Evolutionary conservation across 2,888 invertebrate genomes (phyloP).

Genomic region (Temnothorax unifasciatus): DNA sequence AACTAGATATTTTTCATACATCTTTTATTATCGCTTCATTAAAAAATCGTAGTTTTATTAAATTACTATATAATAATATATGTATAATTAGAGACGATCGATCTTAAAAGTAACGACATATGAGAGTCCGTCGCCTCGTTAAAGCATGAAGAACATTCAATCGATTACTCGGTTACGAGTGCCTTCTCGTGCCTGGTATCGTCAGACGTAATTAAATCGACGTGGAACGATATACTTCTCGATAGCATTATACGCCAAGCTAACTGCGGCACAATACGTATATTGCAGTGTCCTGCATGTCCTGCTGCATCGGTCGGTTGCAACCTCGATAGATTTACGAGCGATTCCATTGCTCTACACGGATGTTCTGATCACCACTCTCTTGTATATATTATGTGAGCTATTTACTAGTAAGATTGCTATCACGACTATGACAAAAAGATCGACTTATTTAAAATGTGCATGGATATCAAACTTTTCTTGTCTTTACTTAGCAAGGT

Average conservation of each 20-base stretch:
- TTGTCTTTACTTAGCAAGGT: background rate
- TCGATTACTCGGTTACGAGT: constrained; percentile 59
- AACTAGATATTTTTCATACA: background rate
- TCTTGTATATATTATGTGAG: constrained; percentile 2
- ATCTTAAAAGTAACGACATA: constrained; percentile 8
- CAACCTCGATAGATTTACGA: constrained; percentile 71
- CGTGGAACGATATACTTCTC: constrained; percentile 69
- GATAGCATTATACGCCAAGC: constrained; percentile 66
- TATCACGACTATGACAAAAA: background rate
- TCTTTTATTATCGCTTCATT: background rate
- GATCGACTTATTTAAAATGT: background rate
- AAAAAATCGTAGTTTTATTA: background rate
- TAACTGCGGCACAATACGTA: constrained; percentile 55
- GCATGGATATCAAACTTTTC: background rate
- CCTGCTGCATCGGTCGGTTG: constrained; percentile 34
- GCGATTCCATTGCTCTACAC: constrained; percentile 60
- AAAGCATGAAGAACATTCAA: constrained; percentile 68
- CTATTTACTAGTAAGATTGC: background rate
- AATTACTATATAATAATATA: background rate
- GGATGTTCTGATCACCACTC: background rate
- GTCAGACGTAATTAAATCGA: constrained; percentile 79
- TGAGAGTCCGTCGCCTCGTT: constrained; percentile 62
- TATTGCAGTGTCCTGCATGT: constrained; percentile 66
- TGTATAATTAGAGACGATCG: constrained; percentile 9
- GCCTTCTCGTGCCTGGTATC: constrained; percentile 67